Conservation (phyloP, 1,140 invertebrate species). For the Phthorimaea operculella region DNA sequence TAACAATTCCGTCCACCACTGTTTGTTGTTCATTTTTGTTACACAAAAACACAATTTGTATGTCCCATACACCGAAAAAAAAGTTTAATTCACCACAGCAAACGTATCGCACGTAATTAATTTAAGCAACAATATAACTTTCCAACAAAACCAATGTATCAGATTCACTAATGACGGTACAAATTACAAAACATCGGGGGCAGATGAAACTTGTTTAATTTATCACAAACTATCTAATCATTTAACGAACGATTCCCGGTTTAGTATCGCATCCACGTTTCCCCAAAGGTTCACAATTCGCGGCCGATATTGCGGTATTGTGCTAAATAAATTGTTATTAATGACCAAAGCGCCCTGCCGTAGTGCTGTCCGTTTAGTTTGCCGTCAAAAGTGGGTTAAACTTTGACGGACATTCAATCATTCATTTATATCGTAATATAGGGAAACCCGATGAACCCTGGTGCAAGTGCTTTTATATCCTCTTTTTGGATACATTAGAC, state of each 20-base stretch:
- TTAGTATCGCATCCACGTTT: constrained; percentile 62
- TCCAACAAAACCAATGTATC: constrained; percentile 11
- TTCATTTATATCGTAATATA: no score
- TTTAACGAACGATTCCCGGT: constrained; percentile 55
- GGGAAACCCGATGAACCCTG: no score
- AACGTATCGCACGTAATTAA: not conserved
- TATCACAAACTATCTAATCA: constrained; percentile 61
- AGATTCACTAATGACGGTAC: not conserved
- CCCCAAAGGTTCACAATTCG: constrained; percentile 56
- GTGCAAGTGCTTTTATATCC: no score
- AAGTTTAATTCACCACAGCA: not conserved
- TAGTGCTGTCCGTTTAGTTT: constrained; percentile 39
- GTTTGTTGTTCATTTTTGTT: not conserved
- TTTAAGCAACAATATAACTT: not conserved
- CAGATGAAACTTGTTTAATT: constrained; percentile 35
- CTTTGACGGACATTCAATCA: no score
- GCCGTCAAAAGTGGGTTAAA: not conserved
- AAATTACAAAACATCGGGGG: constrained; percentile 1
- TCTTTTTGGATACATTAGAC: no score
- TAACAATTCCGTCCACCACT: constrained; percentile 8
- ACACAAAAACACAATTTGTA: no score
- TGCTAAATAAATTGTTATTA: constrained; percentile 67
- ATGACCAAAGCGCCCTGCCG: constrained; percentile 59
- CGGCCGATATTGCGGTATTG: constrained; percentile 58
- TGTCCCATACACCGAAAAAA: no score